Conservation (phyloP, 2,113 vertebrate genomes). For the Chaenogobius annularis region DNA sequence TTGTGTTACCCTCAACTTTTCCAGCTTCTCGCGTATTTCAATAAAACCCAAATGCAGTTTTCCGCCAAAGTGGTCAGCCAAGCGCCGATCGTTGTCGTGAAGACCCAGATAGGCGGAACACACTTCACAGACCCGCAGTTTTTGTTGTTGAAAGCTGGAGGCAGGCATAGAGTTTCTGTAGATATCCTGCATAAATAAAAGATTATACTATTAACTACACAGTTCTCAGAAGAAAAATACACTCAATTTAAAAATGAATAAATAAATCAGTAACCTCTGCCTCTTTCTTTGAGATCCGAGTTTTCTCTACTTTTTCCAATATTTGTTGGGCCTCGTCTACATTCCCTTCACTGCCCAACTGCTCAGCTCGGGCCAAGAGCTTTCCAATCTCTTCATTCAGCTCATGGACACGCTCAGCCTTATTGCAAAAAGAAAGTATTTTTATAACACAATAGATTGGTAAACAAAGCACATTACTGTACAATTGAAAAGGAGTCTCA, state of each 20-base stretch:
- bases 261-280: conserved; percentile 83
- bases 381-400: conserved; percentile 99
- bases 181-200: conserved; percentile 80
- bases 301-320: conserved; percentile 97
- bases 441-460: not conserved
- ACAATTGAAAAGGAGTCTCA: not conserved
- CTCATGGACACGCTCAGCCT: conserved; percentile 98
- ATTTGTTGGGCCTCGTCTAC: conserved; percentile 97
- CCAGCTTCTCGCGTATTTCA: conserved; percentile 97
- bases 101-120: conserved; percentile 97
- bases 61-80: conserved; percentile 98
- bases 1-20: conserved; percentile 88
- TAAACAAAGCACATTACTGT: not conserved
- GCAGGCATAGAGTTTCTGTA: conserved; percentile 99
- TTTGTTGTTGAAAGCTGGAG: conserved; percentile 98
- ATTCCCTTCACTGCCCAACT: conserved; percentile 94
- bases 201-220: not conserved
- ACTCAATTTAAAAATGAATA: not conserved
- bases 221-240: not conserved
- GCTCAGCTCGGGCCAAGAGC: conserved; percentile 93
- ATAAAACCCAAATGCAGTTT: conserved; percentile 98
- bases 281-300: conserved; percentile 91
- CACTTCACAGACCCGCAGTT: conserved; percentile 95
- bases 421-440: not conserved
- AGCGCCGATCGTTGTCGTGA: conserved; percentile 95